Base-by-base conservation (phyloP, 2,113 vertebrate species). In the Fregata magnificens region DNA sequence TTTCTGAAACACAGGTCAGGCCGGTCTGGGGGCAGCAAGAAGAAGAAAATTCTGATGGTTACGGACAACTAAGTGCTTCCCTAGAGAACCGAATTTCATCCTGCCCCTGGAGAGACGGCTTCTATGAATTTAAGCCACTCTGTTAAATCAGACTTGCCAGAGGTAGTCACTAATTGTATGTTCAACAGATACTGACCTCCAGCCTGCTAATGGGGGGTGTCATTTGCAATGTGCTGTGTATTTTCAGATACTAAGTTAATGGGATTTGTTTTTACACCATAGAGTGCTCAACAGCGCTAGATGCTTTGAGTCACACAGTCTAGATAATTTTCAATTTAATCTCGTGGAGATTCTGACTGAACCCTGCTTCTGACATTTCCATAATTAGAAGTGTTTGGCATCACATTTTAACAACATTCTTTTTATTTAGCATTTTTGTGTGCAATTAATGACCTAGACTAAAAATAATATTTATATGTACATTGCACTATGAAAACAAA, bases 391-490 rank as follows among this genome's bases (percentile, higher is more conserved):
- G 58, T 55, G 28, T 77, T 47, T 82, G 70, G 62, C 53, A 31
- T 69, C 45, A 22, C 61, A 44, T 55, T 94, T 94, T 45, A 87
- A 72, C 71, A 72, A 38, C 45, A 40, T 87, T 66, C 25, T 66
- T 97, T 82, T 91, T 73, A 73, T 87, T 28, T 85, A 72, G 47
- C 62, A 45, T 93, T 95, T 95, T 82, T 94, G 82, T 12, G 52
- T 66, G 83, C 86, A 93, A 86, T 94, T 93, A 97, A 90, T 93
- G 93, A 82, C 36, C 42, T 20, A 14, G 20, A 50, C 84, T 94
- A 95, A 95, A 91, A 96, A 94, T 86, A 92, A 31, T 76, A 74
- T 61, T 7, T 67, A 67, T 55, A 70, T 66, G 66, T 38, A 88
- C 19, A 42, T 16, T 18, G 25, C 1, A 14, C 67, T 89, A 6